phyloP scores from a whole-genome alignment of 2,797 vertebrate genomes.

The Notamacropus eugenii region DNA sequence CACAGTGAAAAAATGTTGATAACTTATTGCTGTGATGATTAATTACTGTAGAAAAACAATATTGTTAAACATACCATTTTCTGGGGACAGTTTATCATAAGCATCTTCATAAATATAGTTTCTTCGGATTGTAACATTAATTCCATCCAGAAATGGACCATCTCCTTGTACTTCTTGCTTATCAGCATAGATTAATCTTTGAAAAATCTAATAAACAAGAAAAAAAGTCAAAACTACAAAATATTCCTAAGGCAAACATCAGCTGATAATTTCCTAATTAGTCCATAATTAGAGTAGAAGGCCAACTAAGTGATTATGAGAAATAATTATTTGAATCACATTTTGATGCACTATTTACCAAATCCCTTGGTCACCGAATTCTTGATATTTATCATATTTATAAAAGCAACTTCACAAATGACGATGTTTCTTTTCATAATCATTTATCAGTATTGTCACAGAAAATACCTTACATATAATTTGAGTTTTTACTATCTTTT shows the following conservation, averaged over 20 bases:
- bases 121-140: constrained; percentile 97
- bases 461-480: not conserved
- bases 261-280: not conserved
- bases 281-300: too few relatives aligned
- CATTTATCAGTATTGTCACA: not conserved
- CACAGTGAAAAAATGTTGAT: not conserved
- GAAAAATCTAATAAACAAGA: constrained; percentile 92
- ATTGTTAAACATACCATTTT: constrained; percentile 91
- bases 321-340: constrained; percentile 34
- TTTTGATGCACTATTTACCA: not conserved
- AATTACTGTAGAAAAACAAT: not conserved
- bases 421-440: not conserved
- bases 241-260: not conserved
- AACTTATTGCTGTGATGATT: not conserved
- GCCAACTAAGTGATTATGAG: not conserved
- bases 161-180: constrained; percentile 98
- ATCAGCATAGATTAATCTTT: constrained; percentile 97
- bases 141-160: constrained; percentile 96
- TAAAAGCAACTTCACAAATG: not conserved
- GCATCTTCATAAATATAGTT: constrained; percentile 99
- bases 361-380: not conserved
- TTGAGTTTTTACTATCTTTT: not conserved
- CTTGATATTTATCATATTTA: not conserved
- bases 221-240: not conserved
- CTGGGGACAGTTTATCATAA: constrained; percentile 99